phyloP scores from a whole-genome alignment of 2,797 vertebrate genomes.

The Lagodon rhomboides region DNA sequence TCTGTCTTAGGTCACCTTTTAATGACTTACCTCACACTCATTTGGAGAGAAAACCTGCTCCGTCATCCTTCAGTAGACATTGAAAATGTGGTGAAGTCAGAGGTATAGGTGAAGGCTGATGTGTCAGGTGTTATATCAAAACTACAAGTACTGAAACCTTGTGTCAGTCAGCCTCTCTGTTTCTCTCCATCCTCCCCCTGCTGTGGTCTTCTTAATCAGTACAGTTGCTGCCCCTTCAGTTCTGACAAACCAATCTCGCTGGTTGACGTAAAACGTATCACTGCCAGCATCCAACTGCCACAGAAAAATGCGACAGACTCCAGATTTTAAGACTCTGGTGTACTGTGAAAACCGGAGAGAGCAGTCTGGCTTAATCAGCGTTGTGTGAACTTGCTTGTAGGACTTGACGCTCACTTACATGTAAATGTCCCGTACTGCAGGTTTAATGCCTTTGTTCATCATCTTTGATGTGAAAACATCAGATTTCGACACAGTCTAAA shows the following conservation, averaged over 20 bases:
- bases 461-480: background rate
- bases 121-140: background rate
- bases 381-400: too few relatives aligned
- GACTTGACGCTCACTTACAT: too few relatives aligned
- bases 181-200: slow-evolving; percentile 18
- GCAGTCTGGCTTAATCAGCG: too few relatives aligned
- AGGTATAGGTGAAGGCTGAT: background rate
- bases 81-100: background rate
- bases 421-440: too few relatives aligned
- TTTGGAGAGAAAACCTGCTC: background rate
- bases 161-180: slow-evolving; percentile 1
- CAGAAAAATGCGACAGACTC: too few relatives aligned
- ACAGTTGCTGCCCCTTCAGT: too few relatives aligned
- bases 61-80: slow-evolving; percentile 4
- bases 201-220: too few relatives aligned
- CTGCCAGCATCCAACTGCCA: too few relatives aligned
- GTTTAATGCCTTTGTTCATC: background rate
- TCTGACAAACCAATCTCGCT: too few relatives aligned
- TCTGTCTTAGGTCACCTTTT: background rate
- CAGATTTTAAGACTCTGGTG: too few relatives aligned
- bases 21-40: background rate
- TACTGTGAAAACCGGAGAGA: too few relatives aligned
- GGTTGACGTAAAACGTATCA: too few relatives aligned
- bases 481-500: background rate
- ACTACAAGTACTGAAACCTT: background rate